A percentile compares a stretch with the other conserved stretches of the same genome.
These are phyloP conservation scores for Corythornis madagascariensis DNA, from an alignment of 2,113 vertebrate species.

Conservation along the genomic window DNA sequence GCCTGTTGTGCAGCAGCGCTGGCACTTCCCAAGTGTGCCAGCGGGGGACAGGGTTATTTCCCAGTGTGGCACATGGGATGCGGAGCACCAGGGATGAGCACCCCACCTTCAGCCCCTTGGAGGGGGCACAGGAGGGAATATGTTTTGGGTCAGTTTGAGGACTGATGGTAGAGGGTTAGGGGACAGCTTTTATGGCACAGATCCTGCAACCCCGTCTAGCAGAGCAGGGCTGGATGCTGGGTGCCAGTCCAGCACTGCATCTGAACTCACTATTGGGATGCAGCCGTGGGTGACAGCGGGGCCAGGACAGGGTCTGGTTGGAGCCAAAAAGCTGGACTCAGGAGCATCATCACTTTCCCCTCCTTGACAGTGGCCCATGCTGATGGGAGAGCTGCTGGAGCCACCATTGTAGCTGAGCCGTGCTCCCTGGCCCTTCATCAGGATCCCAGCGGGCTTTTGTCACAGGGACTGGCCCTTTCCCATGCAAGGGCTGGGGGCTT, in stretches of 20 bases:
- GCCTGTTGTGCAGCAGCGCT: rapidly evolving
- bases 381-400: neutral
- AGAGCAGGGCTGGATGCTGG: neutral
- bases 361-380: rapidly evolving
- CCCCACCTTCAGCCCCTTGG: neutral
- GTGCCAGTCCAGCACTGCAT: rapidly evolving
- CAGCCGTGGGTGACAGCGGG: neutral
- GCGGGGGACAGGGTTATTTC: rapidly evolving
- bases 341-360: neutral
- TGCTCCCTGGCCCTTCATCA: neutral
- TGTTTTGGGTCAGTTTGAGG: neutral
- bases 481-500: rapidly evolving
- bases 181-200: neutral
- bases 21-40: neutral
- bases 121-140: neutral
- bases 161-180: neutral
- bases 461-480: neutral
- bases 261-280: rapidly evolving
- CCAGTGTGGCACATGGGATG: rapidly evolving
- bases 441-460: neutral
- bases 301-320: rapidly evolving
- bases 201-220: neutral
- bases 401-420: rapidly evolving
- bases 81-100: neutral
- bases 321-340: neutral